phyloP scores from a whole-genome alignment of 2,888 invertebrate genomes.

The Spilarctia lutea region DNA sequence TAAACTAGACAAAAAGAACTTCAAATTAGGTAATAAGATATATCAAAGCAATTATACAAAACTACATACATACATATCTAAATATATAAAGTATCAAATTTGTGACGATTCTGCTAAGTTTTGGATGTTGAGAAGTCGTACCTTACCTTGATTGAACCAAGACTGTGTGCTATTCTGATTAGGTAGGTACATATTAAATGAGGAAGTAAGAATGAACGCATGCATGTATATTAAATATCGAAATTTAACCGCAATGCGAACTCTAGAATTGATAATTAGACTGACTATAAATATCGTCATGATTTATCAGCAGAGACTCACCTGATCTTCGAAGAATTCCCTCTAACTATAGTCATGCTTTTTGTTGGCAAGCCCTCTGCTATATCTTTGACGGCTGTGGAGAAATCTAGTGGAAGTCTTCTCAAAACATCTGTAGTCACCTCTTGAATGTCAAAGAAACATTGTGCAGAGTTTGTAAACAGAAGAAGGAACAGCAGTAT shows the following conservation, averaged over 20 bases:
- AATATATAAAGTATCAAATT: too few species aligned
- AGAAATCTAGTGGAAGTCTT: conserved; percentile 69
- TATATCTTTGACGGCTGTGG: conserved; percentile 78
- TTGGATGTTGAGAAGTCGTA: too few species aligned
- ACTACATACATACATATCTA: too few species aligned
- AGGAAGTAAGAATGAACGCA: too few species aligned
- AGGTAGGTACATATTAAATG: too few species aligned
- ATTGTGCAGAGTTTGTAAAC: conserved; percentile 35
- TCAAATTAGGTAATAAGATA: too few species aligned
- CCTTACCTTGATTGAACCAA: too few species aligned
- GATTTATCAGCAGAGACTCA: conserved; percentile 33
- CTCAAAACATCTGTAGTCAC: conserved; percentile 65
- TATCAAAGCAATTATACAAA: too few species aligned
- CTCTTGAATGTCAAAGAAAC: conserved; percentile 71
- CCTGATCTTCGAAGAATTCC: conserved; percentile 78
- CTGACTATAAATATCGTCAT: background rate
- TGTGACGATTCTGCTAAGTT: too few species aligned
- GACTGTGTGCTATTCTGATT: too few species aligned
- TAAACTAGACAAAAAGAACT: too few species aligned
- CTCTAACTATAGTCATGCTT: conserved; percentile 73
- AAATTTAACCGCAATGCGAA: background rate
- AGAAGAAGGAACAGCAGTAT: conserved; percentile 41
- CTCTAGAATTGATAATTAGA: background rate
- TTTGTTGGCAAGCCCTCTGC: conserved; percentile 73
- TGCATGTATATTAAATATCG: too few species aligned